Percentiles rank a stretch among this genome's conserved stretches.
Evolutionary conservation across 2,888 invertebrate species (phyloP).

Genomic region (Chloromyia formosa): DNA sequence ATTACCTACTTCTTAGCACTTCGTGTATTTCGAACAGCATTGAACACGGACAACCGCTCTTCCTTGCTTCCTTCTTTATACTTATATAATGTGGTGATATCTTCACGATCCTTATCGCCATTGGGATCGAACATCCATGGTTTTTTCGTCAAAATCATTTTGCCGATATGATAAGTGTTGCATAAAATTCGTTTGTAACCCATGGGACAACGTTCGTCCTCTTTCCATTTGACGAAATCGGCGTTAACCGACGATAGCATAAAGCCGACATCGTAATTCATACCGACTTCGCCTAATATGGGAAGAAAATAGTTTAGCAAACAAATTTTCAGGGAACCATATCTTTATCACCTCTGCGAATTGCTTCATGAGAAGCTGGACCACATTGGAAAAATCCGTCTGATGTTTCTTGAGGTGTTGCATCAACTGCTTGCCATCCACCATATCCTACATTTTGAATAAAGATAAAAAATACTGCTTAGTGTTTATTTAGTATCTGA

Average conservation of each 20-base stretch:
- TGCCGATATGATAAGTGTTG: slow-evolving; percentile 79
- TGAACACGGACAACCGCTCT: slow-evolving; percentile 77
- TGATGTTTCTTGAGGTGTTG: slow-evolving; percentile 84
- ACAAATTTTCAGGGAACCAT: background rate
- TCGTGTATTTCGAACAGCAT: slow-evolving; percentile 75
- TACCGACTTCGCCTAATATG: slow-evolving; percentile 67
- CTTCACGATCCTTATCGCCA: slow-evolving; percentile 76
- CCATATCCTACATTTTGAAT: slow-evolving; percentile 71
- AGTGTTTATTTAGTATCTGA: too few relatives aligned
- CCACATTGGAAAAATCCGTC: slow-evolving; percentile 79
- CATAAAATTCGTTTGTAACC: slow-evolving; percentile 76
- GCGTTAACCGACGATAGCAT: slow-evolving; percentile 86
- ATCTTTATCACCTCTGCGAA: slow-evolving; percentile 69
- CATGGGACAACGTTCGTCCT: slow-evolving; percentile 70
- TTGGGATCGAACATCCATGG: slow-evolving; percentile 76
- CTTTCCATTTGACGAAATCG: slow-evolving; percentile 81
- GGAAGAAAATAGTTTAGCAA: background rate
- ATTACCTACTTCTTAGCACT: slow-evolving; percentile 66
- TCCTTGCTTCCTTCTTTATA: slow-evolving; percentile 75
- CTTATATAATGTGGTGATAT: slow-evolving; percentile 77
- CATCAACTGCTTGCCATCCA: slow-evolving; percentile 91
- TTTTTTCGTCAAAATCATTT: slow-evolving; percentile 77
- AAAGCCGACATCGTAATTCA: slow-evolving; percentile 77
- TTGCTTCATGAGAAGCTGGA: slow-evolving; percentile 80
- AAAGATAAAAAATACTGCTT: background rate